Base-by-base conservation (phyloP, 1,140 invertebrate genomes). In the Drosophila burlai region DNA sequence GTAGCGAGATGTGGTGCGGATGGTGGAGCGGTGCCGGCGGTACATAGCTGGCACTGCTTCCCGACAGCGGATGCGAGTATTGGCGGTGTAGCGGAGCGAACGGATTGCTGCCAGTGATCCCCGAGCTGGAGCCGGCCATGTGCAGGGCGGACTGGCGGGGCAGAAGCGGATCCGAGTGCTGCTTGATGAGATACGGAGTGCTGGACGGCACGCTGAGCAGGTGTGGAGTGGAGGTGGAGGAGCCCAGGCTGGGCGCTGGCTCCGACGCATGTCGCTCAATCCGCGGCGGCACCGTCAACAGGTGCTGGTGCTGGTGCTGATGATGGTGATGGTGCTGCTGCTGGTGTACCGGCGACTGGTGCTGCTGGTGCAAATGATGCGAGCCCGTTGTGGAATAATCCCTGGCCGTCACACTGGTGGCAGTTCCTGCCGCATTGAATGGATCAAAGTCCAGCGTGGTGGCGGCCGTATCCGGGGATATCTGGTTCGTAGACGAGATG, bases 141-240 rank as follows among this genome's bases (percentile, higher is more conserved):
- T 90, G 85, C 79, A 90, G 40, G 43, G 91, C 83, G 34, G 93
- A 93, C 81, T 95, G 95, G 80, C 93, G 95, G 9, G 95, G 94
- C 63, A 95, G 77, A 43, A 95, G 73, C 4, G 95, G 95, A 92
- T 95, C 95, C 9, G 95, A 96, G 81, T 95, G 95, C 80, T 96
- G 95, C 79, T 96, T 96, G 15, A 94, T 94, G 57, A 96, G 87
- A 77, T 94, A 94, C 9, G 93, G 92, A 64, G 92, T 86, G 67
- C 67, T 82, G 58, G 79, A 94, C 40, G 95, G 95, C 47, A 95
- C 95, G 49, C 94, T 92, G 31, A 96, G 87, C 58, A 95, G 91
- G 81, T 95, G 95, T n/a, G 94, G 93, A 4, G 94, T 60, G 92
- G 24, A 24, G 24, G 24, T 24, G 24, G 91, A 40, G 83, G 94